A percentile compares a stretch with the other conserved stretches of the same genome.
These are phyloP conservation scores for Meleagris gallopavo DNA, from an alignment of 2,113 vertebrate species.

Conservation along the genomic window DNA sequence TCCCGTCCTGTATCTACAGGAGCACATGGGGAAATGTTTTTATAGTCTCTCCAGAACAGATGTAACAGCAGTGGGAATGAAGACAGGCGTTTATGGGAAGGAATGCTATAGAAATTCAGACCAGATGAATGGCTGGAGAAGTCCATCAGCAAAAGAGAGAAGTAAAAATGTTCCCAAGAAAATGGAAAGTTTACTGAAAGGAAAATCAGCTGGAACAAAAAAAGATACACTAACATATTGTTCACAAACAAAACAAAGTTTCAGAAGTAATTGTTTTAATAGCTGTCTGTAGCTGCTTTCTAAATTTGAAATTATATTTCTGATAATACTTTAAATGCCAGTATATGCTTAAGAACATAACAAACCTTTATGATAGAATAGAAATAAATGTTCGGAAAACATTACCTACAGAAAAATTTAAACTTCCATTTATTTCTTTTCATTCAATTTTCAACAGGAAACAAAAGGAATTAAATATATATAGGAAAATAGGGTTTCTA, in stretches of 20 bases:
- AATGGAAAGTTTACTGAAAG: not conserved
- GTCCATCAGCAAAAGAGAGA: not conserved
- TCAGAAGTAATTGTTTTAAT: not conserved
- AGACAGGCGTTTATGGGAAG: not conserved
- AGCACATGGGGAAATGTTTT: not conserved
- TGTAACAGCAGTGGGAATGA: not conserved
- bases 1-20: not conserved
- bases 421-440: not conserved
- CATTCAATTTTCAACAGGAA: not conserved
- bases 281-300: not conserved
- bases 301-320: not conserved
- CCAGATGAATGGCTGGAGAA: not conserved
- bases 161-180: not conserved
- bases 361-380: not conserved
- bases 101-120: not conserved
- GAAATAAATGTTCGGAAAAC: not conserved
- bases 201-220: not conserved
- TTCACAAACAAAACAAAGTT: not conserved
- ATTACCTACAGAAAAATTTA: not conserved
- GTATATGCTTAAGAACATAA: not conserved
- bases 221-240: not conserved
- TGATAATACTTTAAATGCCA: not conserved
- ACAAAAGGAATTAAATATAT: not conserved
- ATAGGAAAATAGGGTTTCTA: not conserved
- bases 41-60: not conserved